A percentile compares a stretch with the other conserved stretches of the same genome.
phyloP scores from a whole-genome alignment of 2,797 vertebrate genomes.

The Cryptoblepharus egeriae region DNA sequence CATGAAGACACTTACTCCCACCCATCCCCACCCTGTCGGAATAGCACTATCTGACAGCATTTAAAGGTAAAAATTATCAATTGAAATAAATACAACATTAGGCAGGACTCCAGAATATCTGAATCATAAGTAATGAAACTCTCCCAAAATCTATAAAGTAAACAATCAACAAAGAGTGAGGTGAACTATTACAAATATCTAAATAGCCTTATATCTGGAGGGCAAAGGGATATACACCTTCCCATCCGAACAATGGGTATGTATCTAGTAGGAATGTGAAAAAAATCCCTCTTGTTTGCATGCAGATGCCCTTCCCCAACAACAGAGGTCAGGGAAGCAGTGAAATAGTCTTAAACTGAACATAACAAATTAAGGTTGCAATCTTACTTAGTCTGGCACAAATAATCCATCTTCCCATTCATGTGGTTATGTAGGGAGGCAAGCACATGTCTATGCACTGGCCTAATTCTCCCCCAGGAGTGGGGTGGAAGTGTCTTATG shows the following conservation, averaged over 20 bases:
- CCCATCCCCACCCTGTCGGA: conserved; percentile 56
- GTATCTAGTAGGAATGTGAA: conserved; percentile 32
- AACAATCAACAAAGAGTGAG: conserved; percentile 51
- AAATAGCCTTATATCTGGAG: conserved; percentile 12
- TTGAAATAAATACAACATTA: conserved; percentile 62
- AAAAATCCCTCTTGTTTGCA: conserved; percentile 21
- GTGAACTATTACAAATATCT: conserved; percentile 52
- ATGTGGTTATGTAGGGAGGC: too few relatives aligned
- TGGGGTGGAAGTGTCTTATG: too few relatives aligned
- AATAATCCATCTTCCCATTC: too few relatives aligned
- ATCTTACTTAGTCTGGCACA: too few relatives aligned
- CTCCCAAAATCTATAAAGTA: conserved; percentile 42
- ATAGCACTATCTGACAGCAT: conserved; percentile 74
- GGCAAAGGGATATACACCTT: conserved; percentile 46
- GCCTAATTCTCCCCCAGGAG: too few relatives aligned
- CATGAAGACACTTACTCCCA: conserved; percentile 61
- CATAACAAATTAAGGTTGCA: too few relatives aligned
- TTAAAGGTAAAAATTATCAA: conserved; percentile 75
- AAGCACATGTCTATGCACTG: too few relatives aligned
- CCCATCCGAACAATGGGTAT: conserved; percentile 45
- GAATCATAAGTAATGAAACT: conserved; percentile 31
- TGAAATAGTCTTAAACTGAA: not conserved
- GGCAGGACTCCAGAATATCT: conserved; percentile 54
- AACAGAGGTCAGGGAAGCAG: conserved; percentile 35
- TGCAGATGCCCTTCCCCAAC: not conserved